Evolutionary conservation across 2,113 vertebrate genomes (phyloP).

Genomic region (Copsychus sechellarum): DNA sequence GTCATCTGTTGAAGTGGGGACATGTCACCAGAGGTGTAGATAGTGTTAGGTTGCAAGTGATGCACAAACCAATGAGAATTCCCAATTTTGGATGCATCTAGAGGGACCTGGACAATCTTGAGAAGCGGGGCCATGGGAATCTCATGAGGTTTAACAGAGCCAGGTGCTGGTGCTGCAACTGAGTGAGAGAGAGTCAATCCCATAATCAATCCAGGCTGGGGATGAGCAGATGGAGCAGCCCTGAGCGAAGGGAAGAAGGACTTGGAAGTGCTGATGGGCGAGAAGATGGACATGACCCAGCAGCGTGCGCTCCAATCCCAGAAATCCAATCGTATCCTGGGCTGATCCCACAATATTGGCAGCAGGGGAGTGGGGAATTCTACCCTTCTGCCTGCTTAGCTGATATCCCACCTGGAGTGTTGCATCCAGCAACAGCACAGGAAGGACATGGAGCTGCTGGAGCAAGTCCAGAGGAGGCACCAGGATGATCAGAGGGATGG

Average conservation of each 20-base stretch:
- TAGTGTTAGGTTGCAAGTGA: neutral
- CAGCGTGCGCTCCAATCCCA: neutral
- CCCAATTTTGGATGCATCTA: neutral
- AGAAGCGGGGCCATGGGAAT: accelerated
- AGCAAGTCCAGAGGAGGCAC: neutral
- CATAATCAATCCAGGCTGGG: neutral
- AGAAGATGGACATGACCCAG: neutral
- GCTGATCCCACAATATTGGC: accelerated
- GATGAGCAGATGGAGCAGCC: neutral
- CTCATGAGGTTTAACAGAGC: neutral
- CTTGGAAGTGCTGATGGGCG: neutral
- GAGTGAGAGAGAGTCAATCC: neutral
- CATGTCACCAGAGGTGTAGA: neutral
- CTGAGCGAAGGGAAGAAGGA: neutral
- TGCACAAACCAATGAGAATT: neutral
- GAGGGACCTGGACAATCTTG: neutral
- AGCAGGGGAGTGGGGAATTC: neutral
- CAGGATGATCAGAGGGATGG: neutral
- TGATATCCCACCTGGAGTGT: neutral
- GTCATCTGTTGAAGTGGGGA: neutral
- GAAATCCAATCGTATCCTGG: accelerated
- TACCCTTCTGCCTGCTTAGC: neutral
- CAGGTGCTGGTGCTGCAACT: neutral
- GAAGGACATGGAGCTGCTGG: neutral
- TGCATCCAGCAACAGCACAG: neutral